Conservation (phyloP, 2,113 vertebrate genomes). For the Dicentrarchus labrax region DNA sequence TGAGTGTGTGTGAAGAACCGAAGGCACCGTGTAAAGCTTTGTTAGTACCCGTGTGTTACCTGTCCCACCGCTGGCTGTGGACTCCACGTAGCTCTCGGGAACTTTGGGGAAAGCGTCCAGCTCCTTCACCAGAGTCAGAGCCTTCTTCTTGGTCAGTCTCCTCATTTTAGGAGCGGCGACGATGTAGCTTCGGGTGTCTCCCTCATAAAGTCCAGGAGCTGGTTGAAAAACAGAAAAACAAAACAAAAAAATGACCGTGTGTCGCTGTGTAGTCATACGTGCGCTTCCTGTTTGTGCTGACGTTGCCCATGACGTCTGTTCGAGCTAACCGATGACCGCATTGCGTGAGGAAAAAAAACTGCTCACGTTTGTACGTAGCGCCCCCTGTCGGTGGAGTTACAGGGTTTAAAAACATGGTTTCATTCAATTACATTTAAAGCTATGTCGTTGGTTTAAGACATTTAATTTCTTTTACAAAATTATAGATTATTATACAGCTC, state of each 20-base stretch:
- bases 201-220: conserved; percentile 29
- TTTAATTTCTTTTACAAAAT: too few relatives aligned
- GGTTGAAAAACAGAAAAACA: too few relatives aligned
- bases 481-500: too few relatives aligned
- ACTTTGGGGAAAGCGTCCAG: conserved; percentile 98
- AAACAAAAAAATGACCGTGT: too few relatives aligned
- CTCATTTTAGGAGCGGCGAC: conserved; percentile 88
- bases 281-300: background rate
- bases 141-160: conserved; percentile 95
- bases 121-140: conserved; percentile 94
- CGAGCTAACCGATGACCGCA: conserved; percentile 26
- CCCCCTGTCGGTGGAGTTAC: background rate
- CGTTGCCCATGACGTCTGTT: conserved; percentile 39
- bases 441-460: too few relatives aligned
- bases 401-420: too few relatives aligned
- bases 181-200: background rate
- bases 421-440: too few relatives aligned
- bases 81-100: conserved; percentile 97
- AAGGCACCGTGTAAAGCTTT: too few relatives aligned
- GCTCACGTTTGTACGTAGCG: conserved; percentile 12
- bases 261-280: too few relatives aligned
- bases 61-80: conserved; percentile 87
- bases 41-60: conserved; percentile 42
- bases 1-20: too few relatives aligned
- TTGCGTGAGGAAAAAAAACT: background rate